These are phyloP conservation scores for Falco columbarius DNA, from an alignment of 2,797 vertebrate genomes.

Conservation along the genomic window DNA sequence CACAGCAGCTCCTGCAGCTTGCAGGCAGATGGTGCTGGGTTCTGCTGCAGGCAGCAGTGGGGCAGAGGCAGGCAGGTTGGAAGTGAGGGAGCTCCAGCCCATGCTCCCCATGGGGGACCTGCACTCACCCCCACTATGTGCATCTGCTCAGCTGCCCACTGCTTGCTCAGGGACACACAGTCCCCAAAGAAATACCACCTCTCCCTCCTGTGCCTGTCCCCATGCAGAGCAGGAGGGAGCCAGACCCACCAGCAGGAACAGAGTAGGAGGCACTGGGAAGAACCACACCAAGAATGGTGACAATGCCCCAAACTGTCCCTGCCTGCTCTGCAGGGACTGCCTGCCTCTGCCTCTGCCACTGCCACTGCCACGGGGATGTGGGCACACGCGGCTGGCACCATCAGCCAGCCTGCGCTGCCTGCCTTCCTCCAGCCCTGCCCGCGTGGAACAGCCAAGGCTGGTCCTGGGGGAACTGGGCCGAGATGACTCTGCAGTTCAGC, in stretches of 20 bases:
- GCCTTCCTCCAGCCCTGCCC: not conserved
- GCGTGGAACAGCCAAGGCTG: not conserved
- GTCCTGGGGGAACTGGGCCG: fast-evolving
- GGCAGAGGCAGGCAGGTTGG: not conserved
- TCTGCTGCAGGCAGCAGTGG: not conserved
- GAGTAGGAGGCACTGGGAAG: fast-evolving
- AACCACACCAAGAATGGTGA: not conserved
- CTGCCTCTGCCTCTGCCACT: not conserved
- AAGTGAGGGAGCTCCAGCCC: not conserved
- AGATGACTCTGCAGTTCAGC: not conserved
- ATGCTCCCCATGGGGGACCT: not conserved
- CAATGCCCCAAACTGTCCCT: not conserved
- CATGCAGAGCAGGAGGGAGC: fast-evolving
- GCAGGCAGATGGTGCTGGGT: not conserved
- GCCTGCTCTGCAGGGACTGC: not conserved
- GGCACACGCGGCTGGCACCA: fast-evolving
- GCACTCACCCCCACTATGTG: fast-evolving
- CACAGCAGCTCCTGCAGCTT: not conserved
- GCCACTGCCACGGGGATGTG: not conserved
- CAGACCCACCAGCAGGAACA: fast-evolving
- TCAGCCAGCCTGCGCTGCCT: not conserved
- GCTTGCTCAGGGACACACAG: not conserved
- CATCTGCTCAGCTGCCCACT: not conserved
- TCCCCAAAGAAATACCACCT: not conserved
- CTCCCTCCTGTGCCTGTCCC: not conserved